Evolutionary conservation across 2,113 vertebrate genomes (phyloP).

Genomic region (Catagonus wagneri): DNA sequence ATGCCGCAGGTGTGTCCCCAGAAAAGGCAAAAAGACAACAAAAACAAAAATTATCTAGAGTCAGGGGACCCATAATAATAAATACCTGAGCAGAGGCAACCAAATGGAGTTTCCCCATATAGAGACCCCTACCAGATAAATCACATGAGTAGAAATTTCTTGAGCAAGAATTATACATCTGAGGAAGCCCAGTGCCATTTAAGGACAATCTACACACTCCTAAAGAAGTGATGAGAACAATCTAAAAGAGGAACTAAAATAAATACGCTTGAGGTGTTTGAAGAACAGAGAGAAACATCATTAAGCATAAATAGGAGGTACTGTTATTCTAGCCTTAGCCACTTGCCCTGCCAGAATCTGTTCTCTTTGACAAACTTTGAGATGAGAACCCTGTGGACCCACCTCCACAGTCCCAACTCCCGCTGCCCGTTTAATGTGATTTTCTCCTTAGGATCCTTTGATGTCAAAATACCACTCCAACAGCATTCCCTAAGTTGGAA

Average conservation of each 20-base stretch:
- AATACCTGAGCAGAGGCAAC: not conserved
- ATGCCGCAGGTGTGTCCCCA: too few relatives aligned
- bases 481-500: not conserved
- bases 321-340: not conserved
- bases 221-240: not conserved
- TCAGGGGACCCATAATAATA: not conserved
- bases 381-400: not conserved
- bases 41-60: not conserved
- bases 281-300: not conserved
- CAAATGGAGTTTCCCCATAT: not conserved
- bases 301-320: not conserved
- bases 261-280: not conserved
- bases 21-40: too few relatives aligned
- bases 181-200: not conserved
- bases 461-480: too few relatives aligned
- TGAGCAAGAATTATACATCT: not conserved
- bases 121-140: not conserved
- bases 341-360: not conserved
- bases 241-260: not conserved
- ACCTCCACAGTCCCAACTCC: not conserved
- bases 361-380: not conserved
- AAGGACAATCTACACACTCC: not conserved
- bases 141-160: not conserved
- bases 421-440: not conserved
- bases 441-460: not conserved